Evolutionary conservation across 2,888 invertebrate species (phyloP).

Genomic region (Diadegma fenestrale): DNA sequence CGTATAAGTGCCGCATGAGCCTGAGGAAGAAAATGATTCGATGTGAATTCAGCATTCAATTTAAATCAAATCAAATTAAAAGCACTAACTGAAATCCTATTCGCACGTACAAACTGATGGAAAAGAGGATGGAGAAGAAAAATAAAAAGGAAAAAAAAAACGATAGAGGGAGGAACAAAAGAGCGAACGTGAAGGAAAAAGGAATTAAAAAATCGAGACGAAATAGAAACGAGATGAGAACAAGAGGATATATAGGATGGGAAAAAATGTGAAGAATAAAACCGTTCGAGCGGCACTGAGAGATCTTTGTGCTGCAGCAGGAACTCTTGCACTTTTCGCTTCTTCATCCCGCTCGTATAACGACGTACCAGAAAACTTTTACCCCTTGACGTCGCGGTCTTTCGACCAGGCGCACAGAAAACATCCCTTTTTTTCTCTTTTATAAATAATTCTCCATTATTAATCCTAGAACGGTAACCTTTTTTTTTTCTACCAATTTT

Average conservation of each 20-base stretch:
- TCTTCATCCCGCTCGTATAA: constrained; percentile 8
- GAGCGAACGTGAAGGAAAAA: constrained; percentile 13
- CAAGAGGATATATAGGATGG: background rate
- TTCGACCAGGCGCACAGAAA: background rate
- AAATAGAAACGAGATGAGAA: constrained; percentile 31
- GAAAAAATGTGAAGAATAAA: constrained; percentile 37
- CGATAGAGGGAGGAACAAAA: constrained; percentile 34
- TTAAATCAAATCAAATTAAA: constrained; percentile 50
- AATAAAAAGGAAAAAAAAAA: background rate
- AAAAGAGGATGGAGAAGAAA: constrained; percentile 17
- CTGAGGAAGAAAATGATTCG: constrained; percentile 6
- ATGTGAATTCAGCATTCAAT: constrained; percentile 46
- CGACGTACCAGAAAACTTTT: background rate
- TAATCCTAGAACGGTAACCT: too few relatives aligned
- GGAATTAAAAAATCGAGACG: constrained; percentile 25
- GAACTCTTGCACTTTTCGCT: constrained; percentile 39
- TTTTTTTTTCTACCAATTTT: too few relatives aligned
- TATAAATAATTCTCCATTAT: constrained; percentile 4
- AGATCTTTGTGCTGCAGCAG: constrained; percentile 6
- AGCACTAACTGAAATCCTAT: constrained; percentile 31
- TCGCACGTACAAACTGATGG: constrained; percentile 35
- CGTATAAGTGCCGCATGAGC: constrained; percentile 10
- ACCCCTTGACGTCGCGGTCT: background rate
- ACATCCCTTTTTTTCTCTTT: background rate
- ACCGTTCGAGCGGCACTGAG: constrained; percentile 34